Conservation (phyloP, 2,888 invertebrate genomes). For the Amphimallon solstitiale region DNA sequence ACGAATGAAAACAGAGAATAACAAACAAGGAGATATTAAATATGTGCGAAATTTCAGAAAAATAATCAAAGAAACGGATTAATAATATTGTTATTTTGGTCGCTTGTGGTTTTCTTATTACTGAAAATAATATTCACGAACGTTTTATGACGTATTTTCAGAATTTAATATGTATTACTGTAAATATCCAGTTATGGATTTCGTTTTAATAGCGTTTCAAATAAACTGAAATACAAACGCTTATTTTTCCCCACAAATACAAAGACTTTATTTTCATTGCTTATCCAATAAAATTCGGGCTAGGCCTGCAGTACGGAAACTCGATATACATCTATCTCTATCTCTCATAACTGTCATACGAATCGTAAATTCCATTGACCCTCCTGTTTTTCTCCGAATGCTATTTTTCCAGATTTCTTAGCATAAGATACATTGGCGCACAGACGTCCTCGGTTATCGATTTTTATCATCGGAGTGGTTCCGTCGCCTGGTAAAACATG, state of each 20-base stretch:
- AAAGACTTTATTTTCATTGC: conserved; percentile 27
- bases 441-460: conserved; percentile 6
- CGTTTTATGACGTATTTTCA: not conserved
- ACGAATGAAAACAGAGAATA: no score
- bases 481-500: not conserved
- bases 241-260: conserved; percentile 12
- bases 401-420: conserved; percentile 26
- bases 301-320: conserved; percentile 7
- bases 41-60: no score
- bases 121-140: not conserved
- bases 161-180: not conserved
- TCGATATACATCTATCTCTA: conserved; percentile 9
- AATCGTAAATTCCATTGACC: conserved; percentile 30
- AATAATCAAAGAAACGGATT: no score
- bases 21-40: no score
- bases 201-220: conserved; percentile 6
- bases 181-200: not conserved
- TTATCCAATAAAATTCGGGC: conserved; percentile 25
- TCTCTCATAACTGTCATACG: conserved; percentile 20
- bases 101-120: no score
- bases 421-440: not conserved
- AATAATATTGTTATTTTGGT: no score
- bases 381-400: conserved; percentile 10
- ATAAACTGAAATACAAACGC: not conserved
- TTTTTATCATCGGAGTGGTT: not conserved